Evolutionary conservation across 2,113 vertebrate species (phyloP).

Genomic region (Centropristis striata): DNA sequence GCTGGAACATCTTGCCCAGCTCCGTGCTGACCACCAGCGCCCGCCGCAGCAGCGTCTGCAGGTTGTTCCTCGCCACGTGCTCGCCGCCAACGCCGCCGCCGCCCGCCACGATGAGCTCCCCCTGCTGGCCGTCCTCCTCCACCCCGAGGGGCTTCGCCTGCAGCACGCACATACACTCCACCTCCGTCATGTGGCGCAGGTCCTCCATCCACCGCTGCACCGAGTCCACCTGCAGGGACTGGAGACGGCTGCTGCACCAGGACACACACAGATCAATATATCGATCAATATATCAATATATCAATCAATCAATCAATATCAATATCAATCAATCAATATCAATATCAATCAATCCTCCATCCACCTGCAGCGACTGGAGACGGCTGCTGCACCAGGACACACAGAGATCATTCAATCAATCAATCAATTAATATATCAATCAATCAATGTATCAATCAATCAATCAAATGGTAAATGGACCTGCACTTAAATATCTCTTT

Average conservation of each 20-base stretch:
- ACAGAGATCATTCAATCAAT: no score
- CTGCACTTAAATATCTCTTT: no score
- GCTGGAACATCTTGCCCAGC: conserved; percentile 93
- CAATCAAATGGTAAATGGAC: no score
- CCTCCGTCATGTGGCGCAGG: conserved; percentile 96
- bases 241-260: conserved; percentile 84
- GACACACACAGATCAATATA: no score
- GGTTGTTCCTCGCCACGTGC: conserved; percentile 85
- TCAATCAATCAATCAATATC: no score
- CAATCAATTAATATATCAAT: no score
- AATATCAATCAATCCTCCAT: no score
- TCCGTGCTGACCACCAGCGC: conserved; percentile 96
- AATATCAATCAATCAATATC: no score
- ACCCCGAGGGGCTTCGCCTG: conserved; percentile 96
- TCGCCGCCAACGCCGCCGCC: conserved; percentile 76
- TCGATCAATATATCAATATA: no score
- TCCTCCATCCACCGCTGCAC: conserved; percentile 99
- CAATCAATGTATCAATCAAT: no score
- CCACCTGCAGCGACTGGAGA: conserved; percentile 94
- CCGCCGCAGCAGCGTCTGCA: conserved; percentile 93
- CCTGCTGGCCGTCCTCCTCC: conserved; percentile 90
- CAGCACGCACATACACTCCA: conserved; percentile 97
- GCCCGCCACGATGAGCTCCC: conserved; percentile 89
- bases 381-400: conserved; percentile 81
- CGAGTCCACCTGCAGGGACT: conserved; percentile 93